These are phyloP conservation scores for Parazoanthus swiftii DNA, from an alignment of 92 coral and sea anemone species.

Conservation along the genomic window DNA sequence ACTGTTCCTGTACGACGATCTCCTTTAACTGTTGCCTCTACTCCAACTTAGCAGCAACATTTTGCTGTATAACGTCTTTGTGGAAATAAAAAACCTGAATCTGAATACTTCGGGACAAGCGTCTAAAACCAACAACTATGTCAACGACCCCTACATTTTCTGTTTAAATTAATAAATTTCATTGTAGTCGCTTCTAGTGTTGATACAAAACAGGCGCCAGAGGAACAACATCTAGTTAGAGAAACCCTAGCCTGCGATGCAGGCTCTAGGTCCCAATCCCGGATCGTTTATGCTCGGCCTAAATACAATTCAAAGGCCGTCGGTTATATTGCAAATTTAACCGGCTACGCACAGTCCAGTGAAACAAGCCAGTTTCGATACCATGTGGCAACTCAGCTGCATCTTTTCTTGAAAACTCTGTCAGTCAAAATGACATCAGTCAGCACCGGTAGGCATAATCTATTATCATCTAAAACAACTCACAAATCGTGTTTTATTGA, in stretches of 20 bases:
- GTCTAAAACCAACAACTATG: not conserved
- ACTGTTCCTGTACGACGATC: not conserved
- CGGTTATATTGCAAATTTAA: too few relatives aligned
- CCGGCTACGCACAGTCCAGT: too few relatives aligned
- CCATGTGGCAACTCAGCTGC: not conserved
- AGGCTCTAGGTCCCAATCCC: too few relatives aligned
- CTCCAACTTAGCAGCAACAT: not conserved
- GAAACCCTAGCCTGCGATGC: not conserved
- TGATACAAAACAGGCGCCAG: not conserved
- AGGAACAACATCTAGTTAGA: not conserved
- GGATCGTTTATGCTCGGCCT: too few relatives aligned
- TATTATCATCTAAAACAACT: too few relatives aligned
- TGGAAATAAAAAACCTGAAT: not conserved
- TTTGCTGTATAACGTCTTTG: too few relatives aligned
- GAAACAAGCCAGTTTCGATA: not conserved
- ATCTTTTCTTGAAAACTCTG: not conserved
- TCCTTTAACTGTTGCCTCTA: not conserved
- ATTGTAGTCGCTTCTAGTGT: not conserved
- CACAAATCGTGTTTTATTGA: not conserved
- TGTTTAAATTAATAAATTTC: not conserved
- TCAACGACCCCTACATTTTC: not conserved
- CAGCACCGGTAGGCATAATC: not conserved
- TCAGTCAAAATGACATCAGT: not conserved
- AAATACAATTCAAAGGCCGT: too few relatives aligned
- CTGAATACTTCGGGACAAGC: not conserved